Conservation (phyloP, 2,888 invertebrate species). For the Cephus runcator region DNA sequence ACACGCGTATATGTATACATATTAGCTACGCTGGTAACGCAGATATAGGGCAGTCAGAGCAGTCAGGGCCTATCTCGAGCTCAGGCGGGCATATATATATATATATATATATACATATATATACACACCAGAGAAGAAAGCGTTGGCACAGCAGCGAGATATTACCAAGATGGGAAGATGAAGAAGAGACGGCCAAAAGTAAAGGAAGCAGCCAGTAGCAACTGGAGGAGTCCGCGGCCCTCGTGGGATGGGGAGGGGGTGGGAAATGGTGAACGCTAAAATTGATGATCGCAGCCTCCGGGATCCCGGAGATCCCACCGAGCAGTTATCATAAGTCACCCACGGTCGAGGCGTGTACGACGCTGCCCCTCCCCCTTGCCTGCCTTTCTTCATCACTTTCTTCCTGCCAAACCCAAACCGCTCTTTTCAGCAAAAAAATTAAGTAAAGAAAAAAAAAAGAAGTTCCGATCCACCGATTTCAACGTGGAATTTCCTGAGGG, state of each 20-base stretch:
- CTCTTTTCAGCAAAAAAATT: not conserved
- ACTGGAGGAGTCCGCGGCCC: slow-evolving; percentile 14
- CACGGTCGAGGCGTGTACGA: slow-evolving; percentile 9
- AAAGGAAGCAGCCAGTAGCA: slow-evolving; percentile 14
- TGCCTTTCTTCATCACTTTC: slow-evolving; percentile 8
- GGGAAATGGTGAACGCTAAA: slow-evolving; percentile 30
- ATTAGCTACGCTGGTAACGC: not conserved
- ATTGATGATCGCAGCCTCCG: slow-evolving; percentile 38
- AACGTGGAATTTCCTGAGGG: slow-evolving; percentile 21
- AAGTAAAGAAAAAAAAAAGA: not conserved
- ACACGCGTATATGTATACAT: slow-evolving; percentile 3
- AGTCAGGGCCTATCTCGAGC: not conserved
- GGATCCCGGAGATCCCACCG: slow-evolving; percentile 23
- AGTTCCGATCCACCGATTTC: not conserved
- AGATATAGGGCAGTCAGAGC: not conserved
- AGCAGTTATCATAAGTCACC: slow-evolving; percentile 43
- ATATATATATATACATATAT: too few species aligned
- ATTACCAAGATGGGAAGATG: slow-evolving; percentile 14
- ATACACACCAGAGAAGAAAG: not conserved
- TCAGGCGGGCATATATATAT: not conserved
- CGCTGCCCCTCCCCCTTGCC: slow-evolving; percentile 8
- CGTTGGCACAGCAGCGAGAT: slow-evolving; percentile 17
- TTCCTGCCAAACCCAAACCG: slow-evolving; percentile 1
- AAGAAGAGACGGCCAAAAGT: slow-evolving; percentile 17
- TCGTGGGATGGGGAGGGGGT: slow-evolving; percentile 3